A percentile compares a stretch with the other conserved stretches of the same genome.
Conservation (phyloP, 2,797 vertebrate genomes). For the Gymnopithys bicolor region DNA sequence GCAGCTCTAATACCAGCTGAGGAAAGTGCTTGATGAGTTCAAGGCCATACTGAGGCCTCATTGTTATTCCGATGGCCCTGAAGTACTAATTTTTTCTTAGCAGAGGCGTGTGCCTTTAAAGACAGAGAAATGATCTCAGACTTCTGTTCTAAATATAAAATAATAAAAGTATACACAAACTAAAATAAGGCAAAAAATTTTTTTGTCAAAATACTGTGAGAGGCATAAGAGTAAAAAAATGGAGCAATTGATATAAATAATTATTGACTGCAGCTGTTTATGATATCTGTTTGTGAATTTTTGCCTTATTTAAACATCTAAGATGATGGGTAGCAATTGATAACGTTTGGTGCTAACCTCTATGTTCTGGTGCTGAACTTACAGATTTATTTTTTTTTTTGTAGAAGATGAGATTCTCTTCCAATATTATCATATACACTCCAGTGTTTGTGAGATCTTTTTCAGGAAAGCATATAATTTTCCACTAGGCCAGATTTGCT, state of each 20-base stretch:
- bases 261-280: neutral
- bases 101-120: neutral
- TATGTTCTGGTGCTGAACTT: conserved; percentile 51
- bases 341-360: conserved; percentile 63
- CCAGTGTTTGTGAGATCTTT: neutral
- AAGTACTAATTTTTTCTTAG: neutral
- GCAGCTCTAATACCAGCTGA: neutral
- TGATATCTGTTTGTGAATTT: neutral
- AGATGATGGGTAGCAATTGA: neutral
- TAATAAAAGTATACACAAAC: neutral
- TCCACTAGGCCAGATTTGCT: neutral
- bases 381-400: neutral
- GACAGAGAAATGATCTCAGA: neutral
- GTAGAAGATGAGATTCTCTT: neutral
- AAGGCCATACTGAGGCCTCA: neutral
- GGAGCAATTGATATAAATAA: neutral
- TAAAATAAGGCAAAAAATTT: conserved; percentile 3
- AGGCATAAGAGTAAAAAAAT: neutral
- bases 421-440: conserved; percentile 20
- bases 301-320: conserved; percentile 1
- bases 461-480: neutral
- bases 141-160: conserved; percentile 33
- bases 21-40: neutral
- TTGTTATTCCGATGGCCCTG: neutral
- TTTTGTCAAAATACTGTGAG: conserved; percentile 6